phyloP scores from a whole-genome alignment of 2,888 invertebrate species.

The Cerastis leucographa region DNA sequence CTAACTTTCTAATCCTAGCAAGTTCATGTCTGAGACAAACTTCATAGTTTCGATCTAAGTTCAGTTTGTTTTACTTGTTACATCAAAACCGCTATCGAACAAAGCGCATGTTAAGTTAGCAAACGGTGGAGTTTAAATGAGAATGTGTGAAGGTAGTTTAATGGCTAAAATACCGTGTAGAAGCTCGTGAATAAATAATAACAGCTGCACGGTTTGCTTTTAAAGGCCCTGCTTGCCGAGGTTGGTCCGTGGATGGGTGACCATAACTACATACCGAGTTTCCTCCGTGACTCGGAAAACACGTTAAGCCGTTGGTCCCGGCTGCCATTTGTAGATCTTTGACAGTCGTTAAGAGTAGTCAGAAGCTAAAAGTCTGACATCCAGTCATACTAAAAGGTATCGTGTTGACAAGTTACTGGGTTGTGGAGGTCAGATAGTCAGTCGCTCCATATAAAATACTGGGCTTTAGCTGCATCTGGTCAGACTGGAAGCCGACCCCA shows the following conservation, averaged over 20 bases:
- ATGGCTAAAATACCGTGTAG: no score
- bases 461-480: background rate
- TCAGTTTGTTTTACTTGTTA: slow-evolving; percentile 52
- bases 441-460: background rate
- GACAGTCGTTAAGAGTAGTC: no score
- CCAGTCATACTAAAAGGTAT: no score
- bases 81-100: slow-evolving; percentile 40
- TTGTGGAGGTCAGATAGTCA: background rate
- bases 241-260: no score
- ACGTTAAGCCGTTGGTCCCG: no score
- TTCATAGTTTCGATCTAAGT: slow-evolving; percentile 47
- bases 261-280: no score
- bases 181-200: no score
- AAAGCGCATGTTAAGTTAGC: slow-evolving; percentile 48
- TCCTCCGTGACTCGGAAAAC: no score
- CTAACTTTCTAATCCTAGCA: slow-evolving; percentile 50
- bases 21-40: slow-evolving; percentile 49
- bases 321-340: no score
- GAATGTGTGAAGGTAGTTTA: background rate
- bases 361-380: no score
- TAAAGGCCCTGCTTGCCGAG: no score
- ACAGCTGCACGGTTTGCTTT: no score
- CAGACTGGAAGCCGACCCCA: background rate
- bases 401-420: background rate
- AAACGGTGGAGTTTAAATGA: slow-evolving; percentile 29